Base-by-base conservation (phyloP, 1,140 invertebrate species). In the Drosophila persimilis region DNA sequence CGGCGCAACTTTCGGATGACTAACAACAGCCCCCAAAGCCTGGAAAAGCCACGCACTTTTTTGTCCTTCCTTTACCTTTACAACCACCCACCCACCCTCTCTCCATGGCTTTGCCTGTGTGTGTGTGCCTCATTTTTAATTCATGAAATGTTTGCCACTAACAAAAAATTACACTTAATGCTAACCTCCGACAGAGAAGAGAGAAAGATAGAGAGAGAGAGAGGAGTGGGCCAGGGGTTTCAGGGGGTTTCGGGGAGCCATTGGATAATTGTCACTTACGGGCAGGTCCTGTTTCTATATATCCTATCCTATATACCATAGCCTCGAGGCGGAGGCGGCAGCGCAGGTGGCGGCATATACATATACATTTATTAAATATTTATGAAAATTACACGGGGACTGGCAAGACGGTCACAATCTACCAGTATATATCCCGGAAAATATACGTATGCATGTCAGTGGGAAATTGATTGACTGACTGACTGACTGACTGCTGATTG, bases 131-230 rank as follows among this genome's bases (percentile, higher is more conserved):
- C 63, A 76, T 76, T 76, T 56, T 76, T 76, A 76, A 76, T 76
- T 76, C 73, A 76, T 76, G 73, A 76, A 76, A 76, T 76, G 73
- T 76, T 76, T 61, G 62, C 72, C 72, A 76, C 73, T 75, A 75
- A 76, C 72, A 76, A 76, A 76, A 76, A 76, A 75, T 76, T 75
- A 76, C 73, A 75, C 73, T 75, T 76, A 67, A 76, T 76, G 73
- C 50, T 57, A 70, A 69, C 64, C 63, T 69, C 44, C 63, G 8
- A 51, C 31, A 24, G 48, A 44, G 15, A 39, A 13, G 35, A 3
- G 35, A 15, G 50, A 15, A 15, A 15, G 31, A 35, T 26, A 31
- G 45, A 48, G n/a, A 50, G 41, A 53, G 43, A 8, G 15, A 15
- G 15, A 17, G 17, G 17, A 17, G 17, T 1, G 17, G 17, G 29